These are phyloP conservation scores for Falco punctatus DNA, from an alignment of 2,113 vertebrate species.

Conservation along the genomic window DNA sequence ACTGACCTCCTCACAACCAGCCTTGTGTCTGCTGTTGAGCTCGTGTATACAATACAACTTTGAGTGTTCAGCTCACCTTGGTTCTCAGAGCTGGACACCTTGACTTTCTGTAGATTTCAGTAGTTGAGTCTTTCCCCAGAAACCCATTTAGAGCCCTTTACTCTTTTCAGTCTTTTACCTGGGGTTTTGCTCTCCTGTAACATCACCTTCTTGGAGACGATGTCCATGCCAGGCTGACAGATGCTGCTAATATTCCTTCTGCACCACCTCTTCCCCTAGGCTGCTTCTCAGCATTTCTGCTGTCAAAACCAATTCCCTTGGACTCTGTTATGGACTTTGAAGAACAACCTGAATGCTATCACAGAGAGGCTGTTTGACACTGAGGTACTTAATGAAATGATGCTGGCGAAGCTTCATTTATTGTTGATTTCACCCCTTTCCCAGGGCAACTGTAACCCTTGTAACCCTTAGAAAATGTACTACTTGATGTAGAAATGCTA, in stretches of 20 bases:
- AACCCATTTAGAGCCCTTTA: neutral
- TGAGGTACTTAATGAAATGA: neutral
- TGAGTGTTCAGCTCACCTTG: neutral
- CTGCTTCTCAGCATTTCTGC: neutral
- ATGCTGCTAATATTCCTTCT: neutral
- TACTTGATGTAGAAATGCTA: neutral
- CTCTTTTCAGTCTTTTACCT: neutral
- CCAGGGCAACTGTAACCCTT: neutral
- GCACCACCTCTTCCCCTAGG: neutral
- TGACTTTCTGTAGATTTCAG: neutral
- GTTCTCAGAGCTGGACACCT: neutral
- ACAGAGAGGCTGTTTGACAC: neutral
- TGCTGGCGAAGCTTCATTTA: neutral
- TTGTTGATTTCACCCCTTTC: neutral
- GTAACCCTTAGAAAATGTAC: neutral
- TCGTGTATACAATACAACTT: fast-evolving
- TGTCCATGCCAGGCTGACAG: neutral
- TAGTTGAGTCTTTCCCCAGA: neutral
- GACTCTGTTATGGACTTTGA: neutral
- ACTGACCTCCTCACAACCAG: neutral
- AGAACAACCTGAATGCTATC: neutral
- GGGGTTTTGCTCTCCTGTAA: neutral
- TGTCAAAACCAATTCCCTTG: neutral
- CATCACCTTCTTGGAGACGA: neutral
- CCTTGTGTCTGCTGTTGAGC: neutral